Base-by-base conservation (phyloP, 2,113 vertebrate genomes). In the Antechinus flavipes region DNA sequence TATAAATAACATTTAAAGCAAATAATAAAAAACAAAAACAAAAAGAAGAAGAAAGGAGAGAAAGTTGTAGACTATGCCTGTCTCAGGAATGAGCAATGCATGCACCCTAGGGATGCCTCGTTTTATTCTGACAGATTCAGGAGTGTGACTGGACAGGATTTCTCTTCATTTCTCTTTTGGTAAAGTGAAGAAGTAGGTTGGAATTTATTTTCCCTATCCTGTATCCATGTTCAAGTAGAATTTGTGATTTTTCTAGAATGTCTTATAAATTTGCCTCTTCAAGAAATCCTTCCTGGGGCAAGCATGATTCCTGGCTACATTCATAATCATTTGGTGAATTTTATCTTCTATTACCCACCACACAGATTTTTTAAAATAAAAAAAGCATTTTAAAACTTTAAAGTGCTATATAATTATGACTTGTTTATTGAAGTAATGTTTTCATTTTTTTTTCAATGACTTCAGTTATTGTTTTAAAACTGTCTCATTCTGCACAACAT, bases 211-310 rank as follows among this genome's bases (percentile, higher is more conserved):
- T 55, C 25, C 7, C 16, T 47, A 19, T 2, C 35, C 9, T 52
- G 16, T 9, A 35, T n/a, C 61, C 61, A 19, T 19, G n/a, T 76
- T n/a, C 27, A 93, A 96, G 93, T 42, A 89, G 54, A 95, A 92
- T 89, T 26, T 9, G 3, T 49, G 84, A 35, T n/a, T 76, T 61
- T 3, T 19, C 54, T 91, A 89, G 26, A 91, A 1, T 91, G 7
- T 23, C 16, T 93, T 92, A 54, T 24, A 93, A 93, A 93, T 76
- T 89, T 92, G 89, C 11, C 27, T 68, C 12, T 68, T 68, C 3
- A 68, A 68, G 30, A 68, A 68, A 68, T 76, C 16, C 61, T n/a
- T 76, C 35, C 30, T n/a, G 61, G 6, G 16, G 14, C 35, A n/a
- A n/a, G 16, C 61, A 76, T 76, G 26, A n/a, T 1, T 76, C 35